phyloP scores from a whole-genome alignment of 2,888 invertebrate species.

The Hirudinaria manillensis region DNA sequence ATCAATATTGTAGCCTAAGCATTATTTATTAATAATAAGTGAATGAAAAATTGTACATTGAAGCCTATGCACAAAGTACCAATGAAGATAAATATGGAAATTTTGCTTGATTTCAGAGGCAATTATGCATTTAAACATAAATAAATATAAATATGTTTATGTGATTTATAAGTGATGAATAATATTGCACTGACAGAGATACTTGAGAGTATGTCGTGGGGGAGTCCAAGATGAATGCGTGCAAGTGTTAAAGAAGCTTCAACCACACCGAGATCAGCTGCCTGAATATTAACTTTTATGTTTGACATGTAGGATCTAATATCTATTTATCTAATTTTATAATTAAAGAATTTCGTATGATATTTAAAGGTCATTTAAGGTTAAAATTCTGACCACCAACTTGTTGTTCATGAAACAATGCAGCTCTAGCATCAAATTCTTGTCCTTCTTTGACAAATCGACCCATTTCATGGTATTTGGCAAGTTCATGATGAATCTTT shows the following conservation, averaged over 20 bases:
- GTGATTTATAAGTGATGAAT: neutral
- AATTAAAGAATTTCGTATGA: no score
- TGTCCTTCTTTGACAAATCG: constrained; percentile 51
- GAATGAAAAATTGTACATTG: no score
- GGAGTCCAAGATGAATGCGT: constrained; percentile 56
- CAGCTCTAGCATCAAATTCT: constrained; percentile 58
- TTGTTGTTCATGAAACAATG: constrained; percentile 56
- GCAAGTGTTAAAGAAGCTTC: constrained; percentile 58
- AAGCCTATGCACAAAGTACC: no score
- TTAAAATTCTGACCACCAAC: no score
- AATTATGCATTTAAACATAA: no score
- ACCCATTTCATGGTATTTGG: constrained; percentile 60
- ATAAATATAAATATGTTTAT: neutral
- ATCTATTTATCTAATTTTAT: neutral
- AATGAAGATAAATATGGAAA: no score
- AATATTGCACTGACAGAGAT: constrained; percentile 42
- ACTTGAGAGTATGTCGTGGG: constrained; percentile 56
- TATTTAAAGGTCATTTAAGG: neutral
- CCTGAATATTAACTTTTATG: constrained; percentile 38
- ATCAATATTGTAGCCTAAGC: no score
- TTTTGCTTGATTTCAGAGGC: no score
- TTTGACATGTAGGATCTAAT: neutral
- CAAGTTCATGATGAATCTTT: constrained; percentile 59
- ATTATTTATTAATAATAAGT: no score
- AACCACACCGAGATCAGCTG: constrained; percentile 57